Evolutionary conservation across 2,888 invertebrate genomes (phyloP).

Genomic region (Druceiella hillmani): DNA sequence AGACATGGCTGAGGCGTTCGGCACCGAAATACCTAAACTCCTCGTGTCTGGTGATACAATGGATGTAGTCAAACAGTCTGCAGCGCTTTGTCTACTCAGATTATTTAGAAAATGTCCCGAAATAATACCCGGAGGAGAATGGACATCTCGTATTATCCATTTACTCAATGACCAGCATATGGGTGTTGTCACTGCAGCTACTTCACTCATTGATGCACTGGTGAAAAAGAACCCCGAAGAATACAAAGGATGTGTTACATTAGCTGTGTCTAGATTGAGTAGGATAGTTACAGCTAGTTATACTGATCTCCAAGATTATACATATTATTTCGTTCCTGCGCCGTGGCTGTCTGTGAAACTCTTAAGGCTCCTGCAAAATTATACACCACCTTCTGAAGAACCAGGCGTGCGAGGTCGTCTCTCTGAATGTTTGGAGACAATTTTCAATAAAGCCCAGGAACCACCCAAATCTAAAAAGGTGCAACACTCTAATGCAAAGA

Average conservation of each 20-base stretch:
- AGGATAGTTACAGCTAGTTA: constrained; percentile 98
- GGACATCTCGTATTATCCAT: constrained; percentile 98
- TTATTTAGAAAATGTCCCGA: constrained; percentile 94
- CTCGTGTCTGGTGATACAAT: constrained; percentile 98
- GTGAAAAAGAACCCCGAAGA: constrained; percentile 99
- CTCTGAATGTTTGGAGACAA: constrained; percentile 97
- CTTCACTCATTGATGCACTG: constrained; percentile 94
- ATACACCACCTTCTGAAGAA: constrained; percentile 94
- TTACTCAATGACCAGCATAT: constrained; percentile 98
- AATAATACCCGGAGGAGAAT: constrained; percentile 95
- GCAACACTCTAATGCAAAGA: constrained; percentile 99
- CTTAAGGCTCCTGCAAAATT: constrained; percentile 92
- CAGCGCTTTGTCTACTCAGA: constrained; percentile 92
- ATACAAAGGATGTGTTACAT: constrained; percentile 97
- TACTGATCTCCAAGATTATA: constrained; percentile 99
- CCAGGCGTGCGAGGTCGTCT: constrained; percentile 93
- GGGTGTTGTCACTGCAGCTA: constrained; percentile 99
- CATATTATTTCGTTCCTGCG: constrained; percentile 99
- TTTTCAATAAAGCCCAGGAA: constrained; percentile 97
- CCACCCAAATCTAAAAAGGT: constrained; percentile 99
- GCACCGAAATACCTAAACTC: constrained; percentile 95
- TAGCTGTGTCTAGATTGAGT: constrained; percentile 95
- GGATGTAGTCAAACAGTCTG: constrained; percentile 99
- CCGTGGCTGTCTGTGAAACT: constrained; percentile 99
- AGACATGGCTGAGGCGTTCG: constrained; percentile 99